Base-by-base conservation (phyloP, 2,888 invertebrate genomes). In the Leucania comma region DNA sequence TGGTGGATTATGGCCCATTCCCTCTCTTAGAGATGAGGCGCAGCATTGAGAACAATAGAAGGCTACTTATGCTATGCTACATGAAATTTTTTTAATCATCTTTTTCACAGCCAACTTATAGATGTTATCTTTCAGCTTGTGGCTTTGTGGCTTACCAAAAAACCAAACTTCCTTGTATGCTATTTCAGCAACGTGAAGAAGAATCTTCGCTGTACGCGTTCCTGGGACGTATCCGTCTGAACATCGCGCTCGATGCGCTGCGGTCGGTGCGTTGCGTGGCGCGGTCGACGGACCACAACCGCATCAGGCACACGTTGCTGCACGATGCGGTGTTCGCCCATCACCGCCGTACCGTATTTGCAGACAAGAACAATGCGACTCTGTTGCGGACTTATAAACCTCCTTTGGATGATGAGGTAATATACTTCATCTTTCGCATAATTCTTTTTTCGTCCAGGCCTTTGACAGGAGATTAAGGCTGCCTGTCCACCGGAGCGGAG, bases 181-280 rank as follows among this genome's bases (percentile, higher is more conserved):
- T 42, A 22, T 29, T 32, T 5, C 73, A 93, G 93, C 89, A 90
- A 48, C 68, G 46, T 2, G 85, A 89, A 9, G 89, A 91, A 54
- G 95, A 95, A 75, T 76, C 71, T 48, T 91, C 92, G 0, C 79
- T 95, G 0, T 93, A 95, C 85, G 85, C 88, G 12, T 94, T 95
- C 72, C 82, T 95, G 4, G 91, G 87, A 0, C 92, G 94, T 0
- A 92, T 92, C 2, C 92, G 94, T 0, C 77, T 95, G 58, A 92
- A 93, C 79, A 86, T 89, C 3, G 93, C 95, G 0, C 78, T 95
- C 58, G 94, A 95, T 72, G 95, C 93, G 14, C 76, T 95, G 67
- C 91, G 90, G 17, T 89, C 90, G 32, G 90, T 94, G 26, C 91
- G 93, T 0, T 92, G 93, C 82, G 85, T 85, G 2, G 90, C 93